Evolutionary conservation across 2,888 invertebrate genomes (phyloP).

Genomic region (Drosophila barbarae): DNA sequence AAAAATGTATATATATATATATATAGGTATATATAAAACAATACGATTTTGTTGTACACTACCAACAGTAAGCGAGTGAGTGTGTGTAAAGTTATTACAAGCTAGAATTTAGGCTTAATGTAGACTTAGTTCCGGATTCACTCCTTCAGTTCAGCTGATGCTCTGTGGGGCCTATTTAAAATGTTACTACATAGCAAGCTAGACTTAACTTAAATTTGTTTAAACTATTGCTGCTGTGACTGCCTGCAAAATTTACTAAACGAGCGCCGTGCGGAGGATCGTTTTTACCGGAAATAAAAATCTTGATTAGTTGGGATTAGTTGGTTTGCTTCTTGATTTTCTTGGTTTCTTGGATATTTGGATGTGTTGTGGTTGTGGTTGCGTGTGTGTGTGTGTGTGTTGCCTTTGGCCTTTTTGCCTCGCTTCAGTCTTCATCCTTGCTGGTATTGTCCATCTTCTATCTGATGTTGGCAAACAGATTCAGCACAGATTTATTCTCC

Average conservation of each 20-base stretch:
- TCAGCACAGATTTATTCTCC: constrained; percentile 95
- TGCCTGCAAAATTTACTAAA: constrained; percentile 15
- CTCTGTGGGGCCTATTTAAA: constrained; percentile 13
- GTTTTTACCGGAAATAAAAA: constrained; percentile 1
- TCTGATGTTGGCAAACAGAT: constrained; percentile 93
- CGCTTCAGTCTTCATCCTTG: constrained; percentile 56
- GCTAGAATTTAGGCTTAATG: constrained; percentile 16
- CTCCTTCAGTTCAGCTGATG: constrained; percentile 16
- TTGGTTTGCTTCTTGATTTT: constrained; percentile 22
- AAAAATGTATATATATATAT: constrained; percentile 8
- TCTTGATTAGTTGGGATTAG: constrained; percentile 10
- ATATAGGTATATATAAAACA: constrained; percentile 13
- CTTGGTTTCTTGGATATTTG: not conserved
- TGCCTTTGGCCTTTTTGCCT: constrained; percentile 61
- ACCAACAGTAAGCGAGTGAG: not conserved
- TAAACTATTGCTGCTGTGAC: constrained; percentile 22
- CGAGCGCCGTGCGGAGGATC: constrained; percentile 6
- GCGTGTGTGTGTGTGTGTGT: constrained; percentile 9
- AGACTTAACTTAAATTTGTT: constrained; percentile 20
- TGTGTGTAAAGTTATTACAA: constrained; percentile 3
- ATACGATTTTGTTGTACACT: constrained; percentile 2
- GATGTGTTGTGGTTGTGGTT: constrained; percentile 15
- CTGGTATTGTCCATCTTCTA: constrained; percentile 74
- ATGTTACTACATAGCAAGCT: constrained; percentile 24
- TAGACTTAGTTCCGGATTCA: constrained; percentile 27